A percentile compares a stretch with the other conserved stretches of the same genome.
Evolutionary conservation across 2,888 invertebrate genomes (phyloP).

Genomic region (Zaprionus obscuricornis): DNA sequence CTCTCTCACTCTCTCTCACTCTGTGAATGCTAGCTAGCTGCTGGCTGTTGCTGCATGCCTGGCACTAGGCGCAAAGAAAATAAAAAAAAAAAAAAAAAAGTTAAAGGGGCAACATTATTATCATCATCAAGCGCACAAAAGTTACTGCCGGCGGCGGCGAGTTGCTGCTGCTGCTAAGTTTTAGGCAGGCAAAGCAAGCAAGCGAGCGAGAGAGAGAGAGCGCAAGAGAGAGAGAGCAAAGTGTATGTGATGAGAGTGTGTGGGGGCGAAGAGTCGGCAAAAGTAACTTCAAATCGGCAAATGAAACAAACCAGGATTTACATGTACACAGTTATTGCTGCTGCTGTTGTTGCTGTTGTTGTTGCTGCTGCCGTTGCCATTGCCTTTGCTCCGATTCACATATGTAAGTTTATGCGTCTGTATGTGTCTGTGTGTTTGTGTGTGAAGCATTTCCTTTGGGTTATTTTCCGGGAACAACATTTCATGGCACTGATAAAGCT

Average conservation of each 20-base stretch:
- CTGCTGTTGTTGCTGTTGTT: conserved; percentile 27
- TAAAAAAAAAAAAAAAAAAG: conserved; percentile 10
- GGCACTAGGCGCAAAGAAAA: conserved; percentile 8
- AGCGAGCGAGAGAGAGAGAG: conserved; percentile 11
- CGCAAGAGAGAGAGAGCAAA: conserved; percentile 3
- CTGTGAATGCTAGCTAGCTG: conserved; percentile 24
- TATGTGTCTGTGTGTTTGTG: conserved; percentile 37
- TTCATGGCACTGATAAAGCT: conserved; percentile 79
- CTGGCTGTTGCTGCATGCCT: conserved; percentile 16
- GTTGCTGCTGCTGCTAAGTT: conserved; percentile 17
- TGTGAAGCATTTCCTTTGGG: conserved; percentile 74
- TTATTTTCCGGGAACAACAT: conserved; percentile 79
- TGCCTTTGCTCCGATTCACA: conserved; percentile 6
- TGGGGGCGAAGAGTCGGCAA: background rate
- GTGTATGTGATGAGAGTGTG: background rate
- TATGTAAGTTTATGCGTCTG: conserved; percentile 1
- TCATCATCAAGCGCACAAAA: conserved; percentile 76
- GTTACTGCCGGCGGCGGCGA: conserved; percentile 70
- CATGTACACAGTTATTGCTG: conserved; percentile 78
- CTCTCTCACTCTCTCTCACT: conserved; percentile 23
- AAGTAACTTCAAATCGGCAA: conserved; percentile 71
- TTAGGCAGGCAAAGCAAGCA: conserved; percentile 1
- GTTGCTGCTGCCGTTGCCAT: conserved; percentile 21
- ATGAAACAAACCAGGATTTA: conserved; percentile 79
- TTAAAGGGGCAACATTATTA: conserved; percentile 73